These are phyloP conservation scores for Fregata magnificens DNA, from an alignment of 2,113 vertebrate genomes.

Conservation along the genomic window DNA sequence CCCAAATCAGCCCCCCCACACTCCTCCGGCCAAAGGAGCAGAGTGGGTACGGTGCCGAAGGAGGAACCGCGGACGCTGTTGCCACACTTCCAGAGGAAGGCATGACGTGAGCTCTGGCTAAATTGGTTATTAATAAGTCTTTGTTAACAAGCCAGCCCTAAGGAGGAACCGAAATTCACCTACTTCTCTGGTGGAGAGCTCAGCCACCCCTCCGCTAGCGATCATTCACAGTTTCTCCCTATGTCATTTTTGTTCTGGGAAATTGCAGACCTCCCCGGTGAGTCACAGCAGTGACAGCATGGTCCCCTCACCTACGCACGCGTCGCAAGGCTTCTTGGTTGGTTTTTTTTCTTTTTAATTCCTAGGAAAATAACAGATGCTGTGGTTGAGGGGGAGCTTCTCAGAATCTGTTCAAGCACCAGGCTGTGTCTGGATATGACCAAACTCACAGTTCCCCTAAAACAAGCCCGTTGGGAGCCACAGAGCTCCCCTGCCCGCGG, in stretches of 20 bases:
- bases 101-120: background rate
- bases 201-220: background rate
- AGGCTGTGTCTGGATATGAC: background rate
- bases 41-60: background rate
- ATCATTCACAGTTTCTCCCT: background rate
- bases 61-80: background rate
- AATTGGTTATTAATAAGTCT: slow-evolving; percentile 48
- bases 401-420: background rate
- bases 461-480: fast-evolving
- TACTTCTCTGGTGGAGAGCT: background rate
- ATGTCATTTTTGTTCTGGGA: background rate
- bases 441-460: background rate
- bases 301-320: background rate
- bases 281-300: background rate
- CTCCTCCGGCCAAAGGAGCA: background rate
- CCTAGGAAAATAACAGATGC: slow-evolving; percentile 56
- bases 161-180: background rate
- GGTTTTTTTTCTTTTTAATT: background rate
- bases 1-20: background rate
- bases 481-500: background rate
- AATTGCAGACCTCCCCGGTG: background rate
- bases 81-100: slow-evolving; percentile 25
- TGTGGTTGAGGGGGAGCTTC: background rate
- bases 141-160: slow-evolving; percentile 4
- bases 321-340: background rate